These are phyloP conservation scores for Schlechtendalia chinensis DNA, from an alignment of 1,140 invertebrate genomes.

Conservation along the genomic window DNA sequence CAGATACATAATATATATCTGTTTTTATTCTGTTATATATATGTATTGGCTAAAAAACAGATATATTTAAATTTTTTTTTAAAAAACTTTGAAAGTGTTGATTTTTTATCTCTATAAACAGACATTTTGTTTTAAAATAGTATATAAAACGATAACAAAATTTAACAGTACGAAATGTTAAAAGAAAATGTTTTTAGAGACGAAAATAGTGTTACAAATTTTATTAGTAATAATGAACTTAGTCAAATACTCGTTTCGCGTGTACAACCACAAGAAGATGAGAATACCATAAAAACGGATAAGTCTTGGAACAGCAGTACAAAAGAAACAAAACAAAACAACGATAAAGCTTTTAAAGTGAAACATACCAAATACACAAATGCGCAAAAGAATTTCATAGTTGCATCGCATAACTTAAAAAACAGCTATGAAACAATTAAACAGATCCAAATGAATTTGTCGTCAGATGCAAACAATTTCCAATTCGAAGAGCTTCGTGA, in stretches of 20 bases:
- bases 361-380: neutral
- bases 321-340: neutral
- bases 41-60: no score
- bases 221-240: no score
- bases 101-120: no score
- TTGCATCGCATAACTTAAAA: neutral
- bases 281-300: neutral
- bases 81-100: no score
- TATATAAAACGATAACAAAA: no score
- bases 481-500: neutral
- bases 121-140: no score
- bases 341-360: neutral
- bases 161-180: no score
- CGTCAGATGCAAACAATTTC: neutral
- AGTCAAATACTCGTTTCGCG: neutral
- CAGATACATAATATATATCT: no score
- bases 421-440: slow-evolving; percentile 1
- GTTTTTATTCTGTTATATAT: no score
- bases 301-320: neutral
- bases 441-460: neutral
- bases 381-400: neutral
- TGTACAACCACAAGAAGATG: neutral
- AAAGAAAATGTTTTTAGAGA: no score
- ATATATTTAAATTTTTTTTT: no score
- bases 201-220: no score